Conservation (phyloP, 2,888 invertebrate species). For the Nephrotoma flavescens region DNA sequence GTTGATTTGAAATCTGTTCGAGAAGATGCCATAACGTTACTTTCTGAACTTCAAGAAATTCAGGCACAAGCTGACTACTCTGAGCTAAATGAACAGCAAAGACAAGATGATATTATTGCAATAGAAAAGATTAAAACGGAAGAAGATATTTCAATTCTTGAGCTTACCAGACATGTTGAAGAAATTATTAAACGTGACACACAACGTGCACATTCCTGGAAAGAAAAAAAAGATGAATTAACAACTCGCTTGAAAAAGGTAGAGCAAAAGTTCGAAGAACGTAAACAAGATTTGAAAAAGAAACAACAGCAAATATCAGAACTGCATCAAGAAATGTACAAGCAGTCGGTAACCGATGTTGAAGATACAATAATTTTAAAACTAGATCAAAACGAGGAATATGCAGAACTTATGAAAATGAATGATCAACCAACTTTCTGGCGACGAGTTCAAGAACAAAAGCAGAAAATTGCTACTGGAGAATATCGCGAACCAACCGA, state of each 20-base stretch:
- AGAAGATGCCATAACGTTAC: slow-evolving; percentile 7
- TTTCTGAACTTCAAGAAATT: slow-evolving; percentile 8
- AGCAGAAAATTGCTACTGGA: slow-evolving; percentile 16
- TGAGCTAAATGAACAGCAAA: slow-evolving; percentile 20
- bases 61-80: slow-evolving; percentile 10
- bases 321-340: slow-evolving; percentile 23
- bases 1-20: slow-evolving; percentile 32
- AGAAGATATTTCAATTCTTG: slow-evolving; percentile 29
- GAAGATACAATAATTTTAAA: slow-evolving; percentile 43
- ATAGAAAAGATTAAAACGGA: slow-evolving; percentile 27
- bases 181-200: slow-evolving; percentile 25
- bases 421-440: slow-evolving; percentile 16
- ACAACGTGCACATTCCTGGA: slow-evolving; percentile 26
- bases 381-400: slow-evolving; percentile 22
- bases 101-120: slow-evolving; percentile 31
- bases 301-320: slow-evolving; percentile 18
- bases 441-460: slow-evolving; percentile 21
- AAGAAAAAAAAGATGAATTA: slow-evolving; percentile 31
- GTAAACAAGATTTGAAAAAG: slow-evolving; percentile 6
- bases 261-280: slow-evolving; percentile 16
- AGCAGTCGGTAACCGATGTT: slow-evolving; percentile 40
- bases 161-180: slow-evolving; percentile 29
- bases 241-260: slow-evolving; percentile 14
- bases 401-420: slow-evolving; percentile 11
- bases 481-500: slow-evolving; percentile 13